Percentiles rank a stretch among this genome's conserved stretches.
Conservation (phyloP, 2,888 invertebrate genomes). For the Caenorhabditis sp. region DNA sequence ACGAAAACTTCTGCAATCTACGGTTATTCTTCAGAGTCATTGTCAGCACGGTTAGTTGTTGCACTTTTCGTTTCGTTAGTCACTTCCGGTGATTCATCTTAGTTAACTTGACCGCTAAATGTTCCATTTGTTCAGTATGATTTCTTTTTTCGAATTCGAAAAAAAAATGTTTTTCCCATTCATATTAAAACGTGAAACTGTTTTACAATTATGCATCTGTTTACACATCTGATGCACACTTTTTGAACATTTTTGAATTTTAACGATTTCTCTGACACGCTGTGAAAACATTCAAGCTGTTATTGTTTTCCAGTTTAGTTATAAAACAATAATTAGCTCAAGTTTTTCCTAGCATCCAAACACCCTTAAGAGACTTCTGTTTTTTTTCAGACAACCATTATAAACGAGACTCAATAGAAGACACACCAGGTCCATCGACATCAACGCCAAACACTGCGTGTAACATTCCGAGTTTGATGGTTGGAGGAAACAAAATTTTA, state of each 20-base stretch:
- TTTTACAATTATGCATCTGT: too few relatives aligned
- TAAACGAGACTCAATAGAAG: slow-evolving; percentile 10
- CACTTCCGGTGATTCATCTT: background rate
- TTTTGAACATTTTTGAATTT: too few relatives aligned
- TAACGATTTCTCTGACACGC: too few relatives aligned
- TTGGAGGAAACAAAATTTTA: slow-evolving; percentile 30
- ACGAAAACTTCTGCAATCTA: slow-evolving; percentile 39
- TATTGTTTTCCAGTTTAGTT: too few relatives aligned
- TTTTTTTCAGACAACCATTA: slow-evolving; percentile 3
- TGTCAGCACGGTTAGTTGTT: slow-evolving; percentile 22
- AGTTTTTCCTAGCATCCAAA: too few relatives aligned
- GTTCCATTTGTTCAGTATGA: background rate
- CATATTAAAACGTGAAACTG: too few relatives aligned
- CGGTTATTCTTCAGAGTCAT: slow-evolving; percentile 37
- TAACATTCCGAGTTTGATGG: slow-evolving; percentile 18
- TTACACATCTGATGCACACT: too few relatives aligned
- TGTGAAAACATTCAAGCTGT: too few relatives aligned
- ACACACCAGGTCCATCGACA: slow-evolving; percentile 17
- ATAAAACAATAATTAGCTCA: too few relatives aligned
- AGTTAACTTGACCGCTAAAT: background rate
- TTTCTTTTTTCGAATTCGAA: background rate
- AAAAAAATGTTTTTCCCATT: too few relatives aligned
- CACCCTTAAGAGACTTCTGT: too few relatives aligned
- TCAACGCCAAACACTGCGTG: slow-evolving; percentile 12
- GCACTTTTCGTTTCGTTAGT: background rate